Conservation (phyloP, 2,888 invertebrate genomes). For the Orgyia antiqua region DNA sequence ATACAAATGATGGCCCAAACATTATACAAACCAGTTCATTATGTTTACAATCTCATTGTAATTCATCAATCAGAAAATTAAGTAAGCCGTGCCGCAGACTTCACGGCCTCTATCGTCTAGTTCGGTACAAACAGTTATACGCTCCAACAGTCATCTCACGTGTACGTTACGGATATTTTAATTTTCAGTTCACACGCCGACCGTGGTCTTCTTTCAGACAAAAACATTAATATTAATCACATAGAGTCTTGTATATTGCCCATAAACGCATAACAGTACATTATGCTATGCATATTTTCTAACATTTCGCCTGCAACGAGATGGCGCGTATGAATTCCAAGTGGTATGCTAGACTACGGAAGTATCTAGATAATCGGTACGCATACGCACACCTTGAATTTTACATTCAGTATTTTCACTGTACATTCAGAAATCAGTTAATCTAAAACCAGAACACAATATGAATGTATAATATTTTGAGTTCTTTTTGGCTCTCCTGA, state of each 20-base stretch:
- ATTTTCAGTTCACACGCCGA: conserved; percentile 72
- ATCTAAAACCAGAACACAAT: no score
- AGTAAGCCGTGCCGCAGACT: conserved; percentile 7
- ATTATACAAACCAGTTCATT: no score
- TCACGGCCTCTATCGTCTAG: conserved; percentile 7
- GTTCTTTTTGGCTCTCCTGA: no score
- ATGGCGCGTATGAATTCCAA: conserved; percentile 20
- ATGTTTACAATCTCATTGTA: conserved; percentile 20
- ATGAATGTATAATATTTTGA: no score
- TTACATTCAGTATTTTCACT: conserved; percentile 11
- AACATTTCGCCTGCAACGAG: conserved; percentile 20
- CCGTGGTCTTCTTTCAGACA: conserved; percentile 50
- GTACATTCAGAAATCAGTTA: conserved; percentile 7
- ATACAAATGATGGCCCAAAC: no score
- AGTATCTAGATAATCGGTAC: conserved; percentile 19
- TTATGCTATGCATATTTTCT: conserved; percentile 9
- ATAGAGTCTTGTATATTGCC: conserved; percentile 26
- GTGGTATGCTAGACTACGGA: conserved; percentile 18
- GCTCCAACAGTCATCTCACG: conserved; percentile 48
- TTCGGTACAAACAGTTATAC: conserved; percentile 30
- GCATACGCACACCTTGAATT: conserved; percentile 12
- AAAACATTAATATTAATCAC: conserved; percentile 63
- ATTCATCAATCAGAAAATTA: conserved; percentile 11
- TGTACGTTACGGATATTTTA: conserved; percentile 63
- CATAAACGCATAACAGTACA: conserved; percentile 30